Evolutionary conservation across 2,797 vertebrate species (phyloP).

Genomic region (Alosa sapidissima): DNA sequence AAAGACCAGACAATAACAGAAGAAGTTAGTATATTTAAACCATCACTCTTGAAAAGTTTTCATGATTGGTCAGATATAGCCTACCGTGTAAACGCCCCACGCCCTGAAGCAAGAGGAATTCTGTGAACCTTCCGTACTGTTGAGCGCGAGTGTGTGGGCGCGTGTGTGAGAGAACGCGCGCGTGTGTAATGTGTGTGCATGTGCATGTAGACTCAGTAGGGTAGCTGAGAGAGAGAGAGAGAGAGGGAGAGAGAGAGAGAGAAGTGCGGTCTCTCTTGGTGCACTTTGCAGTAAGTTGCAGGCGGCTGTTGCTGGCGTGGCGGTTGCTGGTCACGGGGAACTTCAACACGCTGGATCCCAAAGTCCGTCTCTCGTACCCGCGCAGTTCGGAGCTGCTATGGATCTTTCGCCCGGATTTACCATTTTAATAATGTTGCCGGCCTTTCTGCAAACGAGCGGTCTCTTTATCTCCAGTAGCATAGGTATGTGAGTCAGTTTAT

Average conservation of each 20-base stretch:
- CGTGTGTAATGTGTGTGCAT: conserved; percentile 37
- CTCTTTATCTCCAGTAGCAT: conserved; percentile 83
- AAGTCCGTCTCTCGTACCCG: conserved; percentile 82
- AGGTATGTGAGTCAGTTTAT: conserved; percentile 74
- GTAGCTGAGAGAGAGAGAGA: conserved; percentile 30
- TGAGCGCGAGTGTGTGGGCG: conserved; percentile 56
- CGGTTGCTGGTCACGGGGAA: conserved; percentile 78
- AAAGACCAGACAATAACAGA: background rate
- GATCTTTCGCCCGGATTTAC: conserved; percentile 78
- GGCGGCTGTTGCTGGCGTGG: conserved; percentile 81
- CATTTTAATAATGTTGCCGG: conserved; percentile 76
- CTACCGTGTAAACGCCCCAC: background rate
- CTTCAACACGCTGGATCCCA: conserved; percentile 83
- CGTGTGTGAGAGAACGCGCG: conserved; percentile 40
- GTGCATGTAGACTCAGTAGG: conserved; percentile 41
- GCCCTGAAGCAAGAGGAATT: conserved; percentile 15
- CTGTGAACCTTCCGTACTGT: conserved; percentile 35
- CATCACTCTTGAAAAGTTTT: background rate
- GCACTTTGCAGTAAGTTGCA: conserved; percentile 83
- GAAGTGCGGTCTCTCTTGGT: conserved; percentile 68
- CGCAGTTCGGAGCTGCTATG: conserved; percentile 86
- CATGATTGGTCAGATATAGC: background rate
- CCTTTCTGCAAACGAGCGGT: conserved; percentile 79
- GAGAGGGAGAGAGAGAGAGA: conserved; percentile 55
- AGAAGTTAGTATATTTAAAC: background rate